These are phyloP conservation scores for Erebia ligea DNA, from an alignment of 2,888 invertebrate species.

Conservation along the genomic window DNA sequence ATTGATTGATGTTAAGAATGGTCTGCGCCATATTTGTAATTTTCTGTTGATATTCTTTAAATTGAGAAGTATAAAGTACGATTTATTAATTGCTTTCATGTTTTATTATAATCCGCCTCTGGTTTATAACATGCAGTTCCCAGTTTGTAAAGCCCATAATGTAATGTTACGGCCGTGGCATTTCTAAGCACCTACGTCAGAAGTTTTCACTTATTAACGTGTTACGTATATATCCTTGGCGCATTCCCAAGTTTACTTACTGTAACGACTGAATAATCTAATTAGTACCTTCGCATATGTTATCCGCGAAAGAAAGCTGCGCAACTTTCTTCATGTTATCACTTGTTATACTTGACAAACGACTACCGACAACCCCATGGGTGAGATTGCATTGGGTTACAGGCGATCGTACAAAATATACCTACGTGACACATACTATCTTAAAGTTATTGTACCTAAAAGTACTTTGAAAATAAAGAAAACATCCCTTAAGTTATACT, in stretches of 20 bases:
- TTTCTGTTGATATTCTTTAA: too few species aligned
- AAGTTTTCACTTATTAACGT: conserved; percentile 1
- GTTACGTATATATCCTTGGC: not conserved
- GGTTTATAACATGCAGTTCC: too few species aligned
- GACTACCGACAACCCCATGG: not conserved
- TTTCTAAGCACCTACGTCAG: not conserved
- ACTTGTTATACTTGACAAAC: conserved; percentile 5
- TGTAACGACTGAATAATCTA: conserved; percentile 17
- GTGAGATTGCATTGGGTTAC: conserved; percentile 9
- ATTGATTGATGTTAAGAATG: too few species aligned
- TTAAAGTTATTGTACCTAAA: too few species aligned
- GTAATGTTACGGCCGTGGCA: not conserved
- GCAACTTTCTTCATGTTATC: conserved; percentile 27
- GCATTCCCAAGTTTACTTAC: conserved; percentile 11
- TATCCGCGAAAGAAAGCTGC: conserved; percentile 18
- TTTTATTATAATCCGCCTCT: too few species aligned
- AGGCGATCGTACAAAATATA: conserved; percentile 9
- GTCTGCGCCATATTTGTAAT: too few species aligned
- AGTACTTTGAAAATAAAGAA: too few species aligned
- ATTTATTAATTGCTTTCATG: too few species aligned
- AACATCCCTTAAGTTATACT: too few species aligned
- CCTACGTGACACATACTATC: not conserved
- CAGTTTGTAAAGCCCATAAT: not conserved
- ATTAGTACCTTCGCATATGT: conserved; percentile 22
- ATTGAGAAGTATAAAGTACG: too few species aligned